These are phyloP conservation scores for Pristionchus mayeri DNA, from an alignment of 2,888 invertebrate species.

Conservation along the genomic window DNA sequence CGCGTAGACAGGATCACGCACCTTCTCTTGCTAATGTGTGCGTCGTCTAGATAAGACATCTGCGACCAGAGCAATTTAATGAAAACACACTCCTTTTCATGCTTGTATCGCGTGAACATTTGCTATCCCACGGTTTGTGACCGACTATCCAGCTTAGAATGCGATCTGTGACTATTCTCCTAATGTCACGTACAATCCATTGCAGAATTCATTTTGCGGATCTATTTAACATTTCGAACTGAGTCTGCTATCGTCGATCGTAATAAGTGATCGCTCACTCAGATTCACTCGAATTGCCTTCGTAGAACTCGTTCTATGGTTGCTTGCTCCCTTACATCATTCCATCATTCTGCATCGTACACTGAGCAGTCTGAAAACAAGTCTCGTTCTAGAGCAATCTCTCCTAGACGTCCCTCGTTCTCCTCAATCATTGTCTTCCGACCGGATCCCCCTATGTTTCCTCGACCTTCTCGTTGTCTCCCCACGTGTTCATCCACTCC, in stretches of 20 bases:
- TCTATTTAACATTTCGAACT: neutral
- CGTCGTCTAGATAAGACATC: too few relatives aligned
- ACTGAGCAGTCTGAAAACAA: too few relatives aligned
- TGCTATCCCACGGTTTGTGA: neutral
- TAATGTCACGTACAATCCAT: neutral
- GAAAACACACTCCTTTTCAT: neutral
- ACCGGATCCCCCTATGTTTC: neutral
- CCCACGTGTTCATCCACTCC: neutral
- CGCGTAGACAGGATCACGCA: too few relatives aligned
- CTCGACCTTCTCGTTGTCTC: conserved; percentile 4
- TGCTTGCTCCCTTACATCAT: too few relatives aligned
- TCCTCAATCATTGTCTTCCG: neutral
- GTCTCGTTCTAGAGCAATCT: neutral
- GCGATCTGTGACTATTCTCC: neutral
- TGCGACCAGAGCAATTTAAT: neutral
- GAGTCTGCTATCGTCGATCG: neutral
- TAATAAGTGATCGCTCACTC: neutral
- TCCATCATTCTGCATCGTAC: too few relatives aligned
- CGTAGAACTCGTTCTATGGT: neutral
- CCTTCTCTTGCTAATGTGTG: too few relatives aligned
- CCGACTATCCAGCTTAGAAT: neutral
- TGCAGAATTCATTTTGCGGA: neutral
- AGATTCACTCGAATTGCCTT: neutral
- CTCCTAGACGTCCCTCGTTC: neutral
- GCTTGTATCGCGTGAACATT: neutral